Evolutionary conservation across 2,797 vertebrate species (phyloP).

Genomic region (Orestias chungarensis): DNA sequence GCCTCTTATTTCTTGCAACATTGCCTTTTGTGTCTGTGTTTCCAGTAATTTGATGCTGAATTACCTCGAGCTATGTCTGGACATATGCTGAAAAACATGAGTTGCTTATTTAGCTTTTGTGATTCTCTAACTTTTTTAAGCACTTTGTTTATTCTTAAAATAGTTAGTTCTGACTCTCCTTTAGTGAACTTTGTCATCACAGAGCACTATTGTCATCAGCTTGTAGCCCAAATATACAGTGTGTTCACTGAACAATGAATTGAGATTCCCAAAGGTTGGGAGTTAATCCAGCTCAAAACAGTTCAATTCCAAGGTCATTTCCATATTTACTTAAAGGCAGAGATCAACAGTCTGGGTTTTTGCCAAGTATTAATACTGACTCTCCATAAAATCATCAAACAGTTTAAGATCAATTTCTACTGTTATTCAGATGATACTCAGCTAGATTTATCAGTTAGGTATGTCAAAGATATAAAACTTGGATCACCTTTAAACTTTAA

Average conservation of each 20-base stretch:
- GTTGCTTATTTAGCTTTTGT: neutral
- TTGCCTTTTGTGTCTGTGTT: neutral
- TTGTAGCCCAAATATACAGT: too few relatives aligned
- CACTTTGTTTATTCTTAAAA: neutral
- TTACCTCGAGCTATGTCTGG: neutral
- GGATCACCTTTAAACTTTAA: too few relatives aligned
- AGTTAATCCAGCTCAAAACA: neutral
- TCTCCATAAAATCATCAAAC: too few relatives aligned
- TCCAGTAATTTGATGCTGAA: neutral
- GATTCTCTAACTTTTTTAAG: neutral
- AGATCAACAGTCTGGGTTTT: neutral
- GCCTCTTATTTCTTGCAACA: too few relatives aligned
- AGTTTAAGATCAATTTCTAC: too few relatives aligned
- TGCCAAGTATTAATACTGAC: neutral
- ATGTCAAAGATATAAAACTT: too few relatives aligned
- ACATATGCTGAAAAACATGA: too few relatives aligned
- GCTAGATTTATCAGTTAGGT: too few relatives aligned
- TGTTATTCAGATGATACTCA: too few relatives aligned
- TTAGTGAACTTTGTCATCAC: neutral
- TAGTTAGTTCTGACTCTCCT: neutral
- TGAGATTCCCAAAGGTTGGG: neutral
- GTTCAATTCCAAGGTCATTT: neutral
- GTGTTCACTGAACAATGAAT: neutral
- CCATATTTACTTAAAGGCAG: neutral
- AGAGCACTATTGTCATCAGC: neutral